Evolutionary conservation across 92 coral and sea anemone species (phyloP).

Genomic region (Pocillopora grandis): DNA sequence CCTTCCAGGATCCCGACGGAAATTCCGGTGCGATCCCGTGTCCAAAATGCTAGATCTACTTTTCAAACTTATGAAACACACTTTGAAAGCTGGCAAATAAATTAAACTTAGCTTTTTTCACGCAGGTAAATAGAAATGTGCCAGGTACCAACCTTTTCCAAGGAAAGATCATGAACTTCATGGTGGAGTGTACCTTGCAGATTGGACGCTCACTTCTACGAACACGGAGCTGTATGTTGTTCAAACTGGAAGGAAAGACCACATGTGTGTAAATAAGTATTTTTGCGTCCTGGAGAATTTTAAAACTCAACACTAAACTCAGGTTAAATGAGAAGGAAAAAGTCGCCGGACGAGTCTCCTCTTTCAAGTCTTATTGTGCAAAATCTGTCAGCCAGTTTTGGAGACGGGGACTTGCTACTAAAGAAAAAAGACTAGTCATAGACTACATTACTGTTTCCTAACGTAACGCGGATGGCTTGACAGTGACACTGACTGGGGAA

Average conservation of each 20-base stretch:
- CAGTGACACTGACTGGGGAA: too few species aligned
- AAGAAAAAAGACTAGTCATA: too few species aligned
- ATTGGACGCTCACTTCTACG: background rate
- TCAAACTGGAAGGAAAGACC: conserved; percentile 3
- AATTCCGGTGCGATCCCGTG: too few species aligned
- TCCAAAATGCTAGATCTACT: too few species aligned
- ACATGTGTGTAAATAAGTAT: background rate
- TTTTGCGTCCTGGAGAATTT: background rate
- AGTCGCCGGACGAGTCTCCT: too few species aligned
- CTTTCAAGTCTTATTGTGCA: too few species aligned
- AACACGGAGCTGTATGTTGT: background rate
- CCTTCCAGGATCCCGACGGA: too few species aligned
- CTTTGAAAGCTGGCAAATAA: background rate
- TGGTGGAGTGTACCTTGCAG: background rate
- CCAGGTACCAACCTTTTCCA: background rate
- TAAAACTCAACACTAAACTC: background rate
- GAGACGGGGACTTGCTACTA: too few species aligned
- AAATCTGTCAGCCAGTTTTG: too few species aligned
- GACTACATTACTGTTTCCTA: too few species aligned
- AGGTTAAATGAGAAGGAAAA: background rate
- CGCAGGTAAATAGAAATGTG: background rate
- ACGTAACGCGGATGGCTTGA: too few species aligned
- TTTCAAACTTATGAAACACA: too few species aligned
- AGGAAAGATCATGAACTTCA: background rate
- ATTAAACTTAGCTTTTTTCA: background rate